phyloP scores from a whole-genome alignment of 2,888 invertebrate genomes.

The Pilophorus perplexus region DNA sequence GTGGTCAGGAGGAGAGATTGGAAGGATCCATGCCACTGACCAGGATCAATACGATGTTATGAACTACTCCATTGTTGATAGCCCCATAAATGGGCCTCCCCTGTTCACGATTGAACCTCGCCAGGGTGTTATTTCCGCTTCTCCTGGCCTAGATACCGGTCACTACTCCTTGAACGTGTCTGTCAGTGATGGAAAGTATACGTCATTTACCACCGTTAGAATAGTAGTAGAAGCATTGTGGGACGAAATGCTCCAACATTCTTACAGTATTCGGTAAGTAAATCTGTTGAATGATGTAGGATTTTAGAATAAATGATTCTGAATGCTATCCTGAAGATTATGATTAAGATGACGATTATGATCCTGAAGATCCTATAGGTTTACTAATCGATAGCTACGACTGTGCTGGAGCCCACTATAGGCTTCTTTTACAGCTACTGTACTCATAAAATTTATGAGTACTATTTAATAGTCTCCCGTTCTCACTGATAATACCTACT shows the following conservation, averaged over 20 bases:
- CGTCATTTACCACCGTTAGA: slow-evolving; percentile 70
- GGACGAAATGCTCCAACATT: slow-evolving; percentile 80
- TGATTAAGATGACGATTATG: no score
- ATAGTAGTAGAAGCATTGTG: slow-evolving; percentile 76
- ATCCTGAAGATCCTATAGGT: no score
- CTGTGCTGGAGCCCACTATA: no score
- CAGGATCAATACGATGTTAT: slow-evolving; percentile 90
- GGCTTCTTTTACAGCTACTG: no score
- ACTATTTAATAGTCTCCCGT: no score
- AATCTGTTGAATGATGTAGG: background rate
- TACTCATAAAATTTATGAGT: no score
- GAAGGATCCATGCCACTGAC: slow-evolving; percentile 82
- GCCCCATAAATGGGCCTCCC: background rate
- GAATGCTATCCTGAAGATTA: no score
- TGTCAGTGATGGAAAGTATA: slow-evolving; percentile 89
- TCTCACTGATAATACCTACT: no score
- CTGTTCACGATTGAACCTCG: slow-evolving; percentile 62
- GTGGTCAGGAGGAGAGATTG: slow-evolving; percentile 85
- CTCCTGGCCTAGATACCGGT: slow-evolving; percentile 74
- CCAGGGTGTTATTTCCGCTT: slow-evolving; percentile 78
- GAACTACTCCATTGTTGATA: slow-evolving; percentile 37
- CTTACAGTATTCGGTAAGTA: slow-evolving; percentile 61
- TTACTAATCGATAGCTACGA: no score
- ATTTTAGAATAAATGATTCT: background rate
- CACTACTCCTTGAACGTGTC: slow-evolving; percentile 85